Evolutionary conservation across 1,140 invertebrate species (phyloP), one percentile per base, ranked within the genome.

Genomic region (Drosophila sucinea): DNA sequence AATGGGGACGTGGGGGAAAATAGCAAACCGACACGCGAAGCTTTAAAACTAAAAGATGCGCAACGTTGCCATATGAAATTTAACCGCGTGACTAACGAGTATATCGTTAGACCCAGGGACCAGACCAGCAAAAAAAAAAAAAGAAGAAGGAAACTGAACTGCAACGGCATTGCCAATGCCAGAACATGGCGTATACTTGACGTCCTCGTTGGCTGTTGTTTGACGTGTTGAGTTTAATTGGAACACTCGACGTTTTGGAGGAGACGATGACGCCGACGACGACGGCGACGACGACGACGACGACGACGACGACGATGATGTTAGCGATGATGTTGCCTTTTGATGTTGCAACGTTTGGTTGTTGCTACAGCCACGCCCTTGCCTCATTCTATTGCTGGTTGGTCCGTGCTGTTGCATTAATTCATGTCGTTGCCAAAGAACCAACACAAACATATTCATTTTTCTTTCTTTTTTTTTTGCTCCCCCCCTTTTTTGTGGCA

Each of bases 211-310:
- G 57, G 75, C 68, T 86, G 82, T 87, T 86, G 83, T 82, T 87
- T 86, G 82, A 87, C 82, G 82, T 82, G 82, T 86, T 79, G 82
- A 86, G 82, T 86, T 86, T 86, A 86, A 86, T 86, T 86, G 83
- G 82, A 87, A 79, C 83, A 86, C 83, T 86, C 82, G 64, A 70
- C 82, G 81, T 71, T 44, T 58, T 58, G 56, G 38, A 61, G 60
- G 60, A 61, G 40, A 61, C 60, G 60, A 25, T 7, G 57, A 58
- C 56, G 33, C 33, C 33, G 58, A 27, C 35, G 35, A 10, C 41
- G 30, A 32, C 23, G 33, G 35, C 55, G 68, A 35, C 47, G 57
- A 33, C 23, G 40, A 44, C 58, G 44, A 56, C 61, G 72, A 60
- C 55, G 68, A n/a, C 47, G 64, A 33, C 23, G 41, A 44, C 61